Base-by-base conservation (phyloP, 2,888 invertebrate species). In the Bombylius major region DNA sequence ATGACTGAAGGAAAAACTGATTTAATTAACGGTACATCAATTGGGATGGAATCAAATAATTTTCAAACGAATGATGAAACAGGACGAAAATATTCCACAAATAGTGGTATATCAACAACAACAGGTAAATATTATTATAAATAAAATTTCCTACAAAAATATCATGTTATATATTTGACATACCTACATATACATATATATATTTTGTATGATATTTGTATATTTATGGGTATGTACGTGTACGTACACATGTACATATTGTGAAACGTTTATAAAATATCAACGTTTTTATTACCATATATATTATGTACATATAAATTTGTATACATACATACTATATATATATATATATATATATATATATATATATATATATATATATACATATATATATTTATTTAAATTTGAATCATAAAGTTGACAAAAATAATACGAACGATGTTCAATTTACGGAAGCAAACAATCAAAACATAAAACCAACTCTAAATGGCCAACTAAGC, bases 361-460 rank as follows among this genome's bases (percentile, higher is more conserved):
- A 23, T 23, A 23, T 3, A 23, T 23, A 23, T 3, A 23, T 23
- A 23, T 3, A 23, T 23, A 23, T 23, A 23, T 23, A 23, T 3
- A 23, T 23, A 23, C 23, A 23, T 3, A 23, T 23, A 23, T 23
- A 23, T 23, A n/a, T 23, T 23, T 23, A 23, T 23, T 23, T 23
- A 23, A 23, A 23, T 23, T 23, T 23, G 23, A 23, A 23, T 23
- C 23, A 23, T 31, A 45, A 51, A 67, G 67, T 65, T 62, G 66
- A 68, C 65, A 68, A 69, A 65, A 63, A 66, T 66, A 72, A 70
- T 65, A 71, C 69, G 61, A 72, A 71, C 60, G 65, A 69, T 67
- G 65, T 70, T 64, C 51, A 51, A 55, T 55, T 55, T 48, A 51
- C 36, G 33, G 39, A 47, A 47, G 13, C 33, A 34, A 47, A 36